Evolutionary conservation across 2,888 invertebrate species (phyloP).

Genomic region (Ypsolopha sequella): DNA sequence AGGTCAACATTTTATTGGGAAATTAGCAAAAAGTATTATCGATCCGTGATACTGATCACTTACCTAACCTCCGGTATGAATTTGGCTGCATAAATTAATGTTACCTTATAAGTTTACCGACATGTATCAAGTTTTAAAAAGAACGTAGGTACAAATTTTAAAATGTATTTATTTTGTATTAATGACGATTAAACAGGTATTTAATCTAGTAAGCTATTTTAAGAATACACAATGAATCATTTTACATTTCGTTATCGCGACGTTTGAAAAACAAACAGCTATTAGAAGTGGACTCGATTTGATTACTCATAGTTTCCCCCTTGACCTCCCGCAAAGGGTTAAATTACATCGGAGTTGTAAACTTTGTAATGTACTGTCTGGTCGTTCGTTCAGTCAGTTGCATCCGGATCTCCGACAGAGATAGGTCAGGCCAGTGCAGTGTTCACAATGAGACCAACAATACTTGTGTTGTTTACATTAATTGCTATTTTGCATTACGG

Average conservation of each 20-base stretch:
- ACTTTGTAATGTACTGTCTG: constrained; percentile 5
- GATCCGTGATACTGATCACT: too few species aligned
- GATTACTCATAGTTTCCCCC: constrained; percentile 15
- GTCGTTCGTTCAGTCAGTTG: neutral
- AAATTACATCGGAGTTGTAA: constrained; percentile 29
- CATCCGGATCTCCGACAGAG: neutral
- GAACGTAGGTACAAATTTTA: neutral
- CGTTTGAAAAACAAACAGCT: too few species aligned
- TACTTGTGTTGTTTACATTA: constrained; percentile 27
- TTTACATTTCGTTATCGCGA: too few species aligned
- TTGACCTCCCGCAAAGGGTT: constrained; percentile 39
- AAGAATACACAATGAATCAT: too few species aligned
- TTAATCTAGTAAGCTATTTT: too few species aligned
- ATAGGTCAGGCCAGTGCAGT: constrained; percentile 1
- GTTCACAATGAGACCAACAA: constrained; percentile 38
- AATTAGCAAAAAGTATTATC: too few species aligned
- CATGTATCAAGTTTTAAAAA: constrained; percentile 20
- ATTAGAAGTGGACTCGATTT: too few species aligned
- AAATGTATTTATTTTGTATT: neutral
- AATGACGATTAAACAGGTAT: too few species aligned
- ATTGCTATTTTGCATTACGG: constrained; percentile 25
- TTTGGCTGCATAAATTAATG: too few species aligned
- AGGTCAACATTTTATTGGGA: too few species aligned
- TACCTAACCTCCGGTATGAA: too few species aligned
- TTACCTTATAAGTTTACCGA: too few species aligned